phyloP scores from a whole-genome alignment of 2,888 invertebrate species.

The Mayetiola destructor region DNA sequence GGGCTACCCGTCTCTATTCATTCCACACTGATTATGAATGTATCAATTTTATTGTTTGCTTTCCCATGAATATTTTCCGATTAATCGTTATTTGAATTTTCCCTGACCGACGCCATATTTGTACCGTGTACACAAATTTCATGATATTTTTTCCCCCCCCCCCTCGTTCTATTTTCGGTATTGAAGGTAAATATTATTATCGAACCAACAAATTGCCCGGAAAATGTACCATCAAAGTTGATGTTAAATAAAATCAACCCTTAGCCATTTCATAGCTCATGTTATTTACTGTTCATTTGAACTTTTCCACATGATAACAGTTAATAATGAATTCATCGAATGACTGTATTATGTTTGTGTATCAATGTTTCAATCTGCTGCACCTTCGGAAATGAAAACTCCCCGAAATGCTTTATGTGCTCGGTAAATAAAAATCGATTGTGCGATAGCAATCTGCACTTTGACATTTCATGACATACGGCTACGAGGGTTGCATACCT shows the following conservation, averaged over 20 bases:
- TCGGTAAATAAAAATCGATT: not conserved
- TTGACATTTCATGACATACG: too few relatives aligned
- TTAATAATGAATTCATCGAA: not conserved
- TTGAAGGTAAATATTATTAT: not conserved
- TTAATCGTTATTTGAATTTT: conserved; percentile 1
- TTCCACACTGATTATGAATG: too few relatives aligned
- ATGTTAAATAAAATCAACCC: not conserved
- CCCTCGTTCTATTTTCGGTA: too few relatives aligned
- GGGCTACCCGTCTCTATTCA: too few relatives aligned
- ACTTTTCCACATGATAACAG: not conserved
- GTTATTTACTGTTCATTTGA: not conserved
- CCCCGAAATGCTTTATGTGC: not conserved
- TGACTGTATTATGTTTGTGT: not conserved
- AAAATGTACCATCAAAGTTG: not conserved
- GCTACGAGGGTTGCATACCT: too few relatives aligned
- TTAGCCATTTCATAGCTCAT: not conserved
- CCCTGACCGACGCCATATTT: too few relatives aligned
- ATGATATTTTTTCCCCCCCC: too few relatives aligned
- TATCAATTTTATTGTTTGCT: conserved; percentile 3
- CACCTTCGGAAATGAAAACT: too few relatives aligned
- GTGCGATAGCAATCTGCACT: not conserved
- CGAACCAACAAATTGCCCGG: not conserved
- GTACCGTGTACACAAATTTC: too few relatives aligned
- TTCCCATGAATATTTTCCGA: not conserved
- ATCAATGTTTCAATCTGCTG: not conserved